A percentile compares a stretch with the other conserved stretches of the same genome.
Evolutionary conservation across 2,797 vertebrate genomes (phyloP).

Genomic region (Xerus rutilus): DNA sequence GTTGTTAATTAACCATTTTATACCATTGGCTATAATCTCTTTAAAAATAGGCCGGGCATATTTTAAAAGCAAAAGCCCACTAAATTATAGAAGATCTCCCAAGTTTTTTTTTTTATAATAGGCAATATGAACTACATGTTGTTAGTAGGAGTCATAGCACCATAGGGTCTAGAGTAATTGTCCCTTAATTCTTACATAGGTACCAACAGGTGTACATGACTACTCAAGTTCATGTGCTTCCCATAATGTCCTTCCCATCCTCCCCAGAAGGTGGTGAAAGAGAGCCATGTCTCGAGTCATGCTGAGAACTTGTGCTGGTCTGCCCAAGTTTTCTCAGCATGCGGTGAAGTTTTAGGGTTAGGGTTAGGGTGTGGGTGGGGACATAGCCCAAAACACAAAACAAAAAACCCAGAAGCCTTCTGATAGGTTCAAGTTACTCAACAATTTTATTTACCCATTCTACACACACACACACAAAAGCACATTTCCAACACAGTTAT

Average conservation of each 20-base stretch:
- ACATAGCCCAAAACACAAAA: constrained; percentile 27
- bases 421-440: constrained; percentile 61
- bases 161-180: neutral
- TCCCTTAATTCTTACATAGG: constrained; percentile 6
- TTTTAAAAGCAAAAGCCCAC: constrained; percentile 19
- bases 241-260: constrained; percentile 49
- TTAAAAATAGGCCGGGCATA: constrained; percentile 31
- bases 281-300: neutral
- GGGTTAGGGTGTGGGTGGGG: neutral
- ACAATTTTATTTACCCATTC: constrained; percentile 79
- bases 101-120: neutral
- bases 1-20: neutral
- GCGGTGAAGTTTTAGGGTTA: neutral
- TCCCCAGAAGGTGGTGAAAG: constrained; percentile 69
- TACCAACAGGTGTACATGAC: neutral
- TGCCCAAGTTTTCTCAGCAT: neutral
- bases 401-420: constrained; percentile 71
- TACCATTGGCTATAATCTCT: neutral
- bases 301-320: neutral
- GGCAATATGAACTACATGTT: neutral
- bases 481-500: constrained; percentile 55
- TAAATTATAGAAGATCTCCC: constrained; percentile 13
- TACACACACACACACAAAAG: constrained; percentile 46
- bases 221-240: neutral
- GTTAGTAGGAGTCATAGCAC: neutral